Conservation (phyloP, 2,888 invertebrate species). For the Sylvicola fuscatus region DNA sequence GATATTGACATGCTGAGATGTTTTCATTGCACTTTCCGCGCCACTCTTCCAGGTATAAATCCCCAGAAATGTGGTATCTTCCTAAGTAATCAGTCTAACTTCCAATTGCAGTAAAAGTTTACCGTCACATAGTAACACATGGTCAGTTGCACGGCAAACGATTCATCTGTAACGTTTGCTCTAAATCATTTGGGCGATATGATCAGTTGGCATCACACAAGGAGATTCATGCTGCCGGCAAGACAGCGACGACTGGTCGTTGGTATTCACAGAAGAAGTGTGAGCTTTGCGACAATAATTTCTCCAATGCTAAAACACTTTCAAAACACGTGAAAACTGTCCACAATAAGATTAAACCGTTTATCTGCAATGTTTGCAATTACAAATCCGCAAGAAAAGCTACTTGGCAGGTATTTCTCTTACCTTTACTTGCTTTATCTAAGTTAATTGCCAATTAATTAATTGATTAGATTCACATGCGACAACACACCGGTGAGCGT, state of each 20-base stretch:
- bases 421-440: neutral
- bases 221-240: constrained; percentile 16
- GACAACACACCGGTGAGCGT: constrained; percentile 61
- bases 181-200: constrained; percentile 37
- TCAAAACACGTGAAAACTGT: constrained; percentile 50
- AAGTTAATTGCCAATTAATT: constrained; percentile 1
- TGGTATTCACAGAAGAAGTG: constrained; percentile 43
- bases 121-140: constrained; percentile 42
- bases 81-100: neutral
- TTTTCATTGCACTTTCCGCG: constrained; percentile 34
- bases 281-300: constrained; percentile 41
- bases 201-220: constrained; percentile 40
- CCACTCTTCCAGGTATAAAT: constrained; percentile 26
- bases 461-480: constrained; percentile 35
- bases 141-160: constrained; percentile 24
- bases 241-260: constrained; percentile 10
- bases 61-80: constrained; percentile 2
- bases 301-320: constrained; percentile 44
- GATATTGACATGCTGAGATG: constrained; percentile 36
- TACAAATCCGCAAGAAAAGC: constrained; percentile 50
- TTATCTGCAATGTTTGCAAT: constrained; percentile 52
- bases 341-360: constrained; percentile 52
- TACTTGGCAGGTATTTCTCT: constrained; percentile 31
- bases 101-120: constrained; percentile 26
- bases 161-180: constrained; percentile 32